Conservation (phyloP, 2,888 invertebrate genomes). For the Mesochorus sp. region DNA sequence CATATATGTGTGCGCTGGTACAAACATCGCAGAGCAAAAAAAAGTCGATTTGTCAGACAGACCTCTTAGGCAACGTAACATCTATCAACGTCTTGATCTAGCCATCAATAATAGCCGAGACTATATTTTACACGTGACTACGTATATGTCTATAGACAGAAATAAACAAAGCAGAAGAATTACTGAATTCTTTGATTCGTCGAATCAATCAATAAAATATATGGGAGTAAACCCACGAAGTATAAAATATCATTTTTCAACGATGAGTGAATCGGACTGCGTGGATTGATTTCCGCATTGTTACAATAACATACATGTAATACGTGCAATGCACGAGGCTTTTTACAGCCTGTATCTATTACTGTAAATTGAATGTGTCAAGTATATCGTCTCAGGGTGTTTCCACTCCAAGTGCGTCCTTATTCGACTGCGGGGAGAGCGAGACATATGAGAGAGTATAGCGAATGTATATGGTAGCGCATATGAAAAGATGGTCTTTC, state of each 20-base stretch:
- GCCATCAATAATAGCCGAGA: conserved; percentile 39
- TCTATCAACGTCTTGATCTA: conserved; percentile 57
- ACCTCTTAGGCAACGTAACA: conserved; percentile 34
- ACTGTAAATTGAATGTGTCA: conserved; percentile 42
- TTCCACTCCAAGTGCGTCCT: conserved; percentile 45
- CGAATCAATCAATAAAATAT: conserved; percentile 26
- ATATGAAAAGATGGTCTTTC: conserved; percentile 50
- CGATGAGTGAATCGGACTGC: not conserved
- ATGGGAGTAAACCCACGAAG: not conserved
- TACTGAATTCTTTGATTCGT: conserved; percentile 44
- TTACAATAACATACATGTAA: too few species aligned
- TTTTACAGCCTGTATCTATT: conserved; percentile 1
- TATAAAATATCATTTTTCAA: not conserved
- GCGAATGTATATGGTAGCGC: not conserved
- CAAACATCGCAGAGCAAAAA: not conserved
- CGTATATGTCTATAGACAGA: not conserved
- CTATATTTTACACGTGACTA: conserved; percentile 19
- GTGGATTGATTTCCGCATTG: not conserved
- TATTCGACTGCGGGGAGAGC: conserved; percentile 3
- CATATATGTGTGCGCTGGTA: not conserved
- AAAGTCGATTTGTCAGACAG: conserved; percentile 49
- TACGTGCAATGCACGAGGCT: too few species aligned
- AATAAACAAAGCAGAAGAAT: conserved; percentile 39
- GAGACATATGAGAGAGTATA: not conserved
- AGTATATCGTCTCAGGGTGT: conserved; percentile 25